These are phyloP conservation scores for Tricholauxania praeusta DNA, from an alignment of 2,888 invertebrate species.

Conservation along the genomic window DNA sequence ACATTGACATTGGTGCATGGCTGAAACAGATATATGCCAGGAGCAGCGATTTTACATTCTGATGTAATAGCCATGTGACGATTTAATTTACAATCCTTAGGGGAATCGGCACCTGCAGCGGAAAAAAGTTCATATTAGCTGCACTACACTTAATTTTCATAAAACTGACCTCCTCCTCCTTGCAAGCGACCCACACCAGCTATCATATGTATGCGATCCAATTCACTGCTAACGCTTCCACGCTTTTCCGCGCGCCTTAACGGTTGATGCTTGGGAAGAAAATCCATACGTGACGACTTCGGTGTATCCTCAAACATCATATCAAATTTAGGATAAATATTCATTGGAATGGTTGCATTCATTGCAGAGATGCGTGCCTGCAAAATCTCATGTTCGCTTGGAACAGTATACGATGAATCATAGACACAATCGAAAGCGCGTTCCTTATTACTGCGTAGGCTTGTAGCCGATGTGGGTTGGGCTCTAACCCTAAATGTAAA, in stretches of 20 bases:
- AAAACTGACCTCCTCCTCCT: neutral
- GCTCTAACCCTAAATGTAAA: too few species aligned
- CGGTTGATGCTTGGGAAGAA: conserved; percentile 34
- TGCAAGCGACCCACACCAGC: neutral
- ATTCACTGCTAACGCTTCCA: too few species aligned
- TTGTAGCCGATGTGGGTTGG: neutral
- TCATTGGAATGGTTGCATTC: conserved; percentile 34
- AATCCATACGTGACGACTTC: conserved; percentile 39
- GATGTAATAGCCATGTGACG: conserved; percentile 39
- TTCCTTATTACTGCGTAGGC: conserved; percentile 43
- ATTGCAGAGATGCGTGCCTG: conserved; percentile 43
- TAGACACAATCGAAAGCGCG: conserved; percentile 50
- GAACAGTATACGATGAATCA: conserved; percentile 46
- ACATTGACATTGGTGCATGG: conserved; percentile 47
- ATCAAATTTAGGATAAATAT: conserved; percentile 46
- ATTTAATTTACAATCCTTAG: conserved; percentile 46
- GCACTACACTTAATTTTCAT: neutral
- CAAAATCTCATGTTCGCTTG: conserved; percentile 44
- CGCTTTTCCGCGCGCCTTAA: conserved; percentile 31
- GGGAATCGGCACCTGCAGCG: conserved; percentile 44
- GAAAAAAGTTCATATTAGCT: neutral
- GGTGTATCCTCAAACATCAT: conserved; percentile 51
- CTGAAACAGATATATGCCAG: conserved; percentile 47
- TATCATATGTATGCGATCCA: too few species aligned
- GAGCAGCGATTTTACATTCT: conserved; percentile 41